Evolutionary conservation across 1,140 invertebrate species (phyloP), one percentile per base, ranked within the genome.

Genomic region (Delia radicum): DNA sequence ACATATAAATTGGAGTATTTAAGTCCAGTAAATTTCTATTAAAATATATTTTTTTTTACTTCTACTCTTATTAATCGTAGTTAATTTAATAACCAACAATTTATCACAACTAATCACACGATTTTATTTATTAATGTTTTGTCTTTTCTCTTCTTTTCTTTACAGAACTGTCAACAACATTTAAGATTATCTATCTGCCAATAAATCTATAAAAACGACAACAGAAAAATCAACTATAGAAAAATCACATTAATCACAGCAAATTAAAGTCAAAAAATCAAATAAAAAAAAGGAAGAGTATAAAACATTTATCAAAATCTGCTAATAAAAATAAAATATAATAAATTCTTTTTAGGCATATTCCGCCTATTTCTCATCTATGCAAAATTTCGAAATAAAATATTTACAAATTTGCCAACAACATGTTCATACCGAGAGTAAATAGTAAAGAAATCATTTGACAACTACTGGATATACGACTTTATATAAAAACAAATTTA

Each of bases 381-480:
- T 55, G 48, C n/a, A 21, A 55, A 55, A 55, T 21, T 55, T 55
- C 21, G 18, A 55, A 55, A 55, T 21, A 55, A 55, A 24, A 24
- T 55, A 55, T 55, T 55, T 55, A 21, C 48, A 55, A 55, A 10
- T 21, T 55, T 55, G 48, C 29, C 65, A 21, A 69, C 65, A 69
- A 69, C 65, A 69, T 69, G 65, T 69, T 69, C 37, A 29, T 69
- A 18, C 29, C 7, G 21, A 33, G 7, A 28, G 18, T 33, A n/a
- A 69, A 69, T 69, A 69, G 65, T 33, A 18, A 33, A 12, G 29
- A 6, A 24, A 69, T 18, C 65, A 69, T 69, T 69, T 69, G 65
- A 69, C 65, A 69, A 69, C 65, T 69, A 69, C 65, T 69, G 65
- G 29, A 55, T 18, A 31, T 24, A 33, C 29, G 29, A 65, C 18